Base-by-base conservation (phyloP, 2,113 vertebrate genomes). In the Plotosus lineatus region DNA sequence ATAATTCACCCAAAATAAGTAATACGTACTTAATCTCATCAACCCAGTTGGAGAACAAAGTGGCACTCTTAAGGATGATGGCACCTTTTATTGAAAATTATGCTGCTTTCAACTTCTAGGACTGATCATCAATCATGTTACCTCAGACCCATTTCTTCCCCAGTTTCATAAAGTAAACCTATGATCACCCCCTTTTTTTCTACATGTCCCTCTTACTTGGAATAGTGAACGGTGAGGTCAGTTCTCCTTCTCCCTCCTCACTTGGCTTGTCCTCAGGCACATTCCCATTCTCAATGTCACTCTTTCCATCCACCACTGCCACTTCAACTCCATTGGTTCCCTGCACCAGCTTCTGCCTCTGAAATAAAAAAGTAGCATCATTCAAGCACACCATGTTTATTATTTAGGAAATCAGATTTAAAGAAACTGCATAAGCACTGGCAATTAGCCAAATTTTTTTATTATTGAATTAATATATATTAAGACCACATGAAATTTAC, bases 321-420 rank as follows among this genome's bases (percentile, higher is more conserved):
- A 90, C 93, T 87, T 94, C 93, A 66, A 96, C 89, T 0, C 96
- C 94, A 0, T 95, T 97, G 17, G 95, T 92, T 0, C 95, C 94
- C 2, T 95, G 96, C 83, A 98, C 95, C 86, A 98, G 91, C 82
- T 96, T 95, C 91, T 99, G 97, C 68, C 96, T 93, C 97, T 99
- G 94, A 65, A 36, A 0, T 10, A 19, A 66, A 1, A 66, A 66
- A 14, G 4, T 5, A 44, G 40, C 40, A 44, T 26, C 15, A 65
- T 38, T 23, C 11, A 38, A 65, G 36, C 19, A 40, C 9, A 40
- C 12, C 23, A 33, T 36, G 26, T 15, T 33, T 21, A 72, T 6
- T 9, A 73, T 21, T 51, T 4, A 21, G 17, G 4, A 33, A 23
- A 73, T 36, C 19, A 0, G 46, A 50, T 72, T 33, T 50, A 33